Evolutionary conservation across 2,888 invertebrate genomes (phyloP).

Genomic region (Pammene fasciana): DNA sequence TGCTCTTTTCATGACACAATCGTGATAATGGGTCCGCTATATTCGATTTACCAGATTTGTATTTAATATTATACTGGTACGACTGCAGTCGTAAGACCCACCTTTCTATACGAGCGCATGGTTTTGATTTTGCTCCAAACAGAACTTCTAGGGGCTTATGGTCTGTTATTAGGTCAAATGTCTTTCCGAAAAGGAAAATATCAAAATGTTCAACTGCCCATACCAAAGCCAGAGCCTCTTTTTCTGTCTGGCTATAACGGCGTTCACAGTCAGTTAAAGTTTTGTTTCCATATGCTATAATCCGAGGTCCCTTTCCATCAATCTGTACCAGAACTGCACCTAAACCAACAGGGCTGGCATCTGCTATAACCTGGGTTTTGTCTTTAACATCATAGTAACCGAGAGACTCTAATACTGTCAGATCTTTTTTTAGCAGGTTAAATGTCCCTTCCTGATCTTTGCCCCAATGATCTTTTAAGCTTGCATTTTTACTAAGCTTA

Average conservation of each 20-base stretch:
- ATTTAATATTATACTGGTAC: conserved; percentile 45
- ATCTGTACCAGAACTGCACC: not conserved
- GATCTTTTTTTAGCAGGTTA: not conserved
- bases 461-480: not conserved
- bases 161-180: conserved; percentile 54
- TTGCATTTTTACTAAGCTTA: not conserved
- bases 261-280: not conserved
- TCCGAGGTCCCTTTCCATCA: not conserved
- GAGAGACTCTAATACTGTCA: not conserved
- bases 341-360: too few species aligned
- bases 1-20: conserved; percentile 34
- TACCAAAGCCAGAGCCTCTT: conserved; percentile 50
- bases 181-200: conserved; percentile 59
- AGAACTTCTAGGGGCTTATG: conserved; percentile 53
- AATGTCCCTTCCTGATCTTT: not conserved
- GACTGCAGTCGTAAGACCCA: conserved; percentile 48
- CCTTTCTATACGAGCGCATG: conserved; percentile 49
- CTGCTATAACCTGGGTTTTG: conserved; percentile 2
- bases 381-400: not conserved
- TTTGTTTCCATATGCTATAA: conserved; percentile 11
- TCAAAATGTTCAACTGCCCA: too few species aligned
- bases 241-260: conserved; percentile 44
- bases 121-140: conserved; percentile 47
- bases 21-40: too few species aligned
- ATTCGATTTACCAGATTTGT: too few species aligned